Evolutionary conservation across 1,140 invertebrate genomes (phyloP), one percentile per base, ranked within the genome.

Genomic region (Archivesica marissinica): DNA sequence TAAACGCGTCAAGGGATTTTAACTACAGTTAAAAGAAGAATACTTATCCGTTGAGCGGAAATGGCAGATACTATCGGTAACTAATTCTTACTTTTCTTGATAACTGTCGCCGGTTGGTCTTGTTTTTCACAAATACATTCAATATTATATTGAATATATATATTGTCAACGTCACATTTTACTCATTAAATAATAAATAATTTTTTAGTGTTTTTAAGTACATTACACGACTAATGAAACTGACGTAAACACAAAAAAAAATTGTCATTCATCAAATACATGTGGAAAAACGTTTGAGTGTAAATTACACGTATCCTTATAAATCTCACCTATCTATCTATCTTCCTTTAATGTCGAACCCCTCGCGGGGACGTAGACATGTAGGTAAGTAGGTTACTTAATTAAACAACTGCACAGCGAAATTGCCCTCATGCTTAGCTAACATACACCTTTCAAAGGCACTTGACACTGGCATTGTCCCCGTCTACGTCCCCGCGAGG

Each of bases 11-110:
- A 66, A 35, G 28, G 61, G 61, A 66, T 66, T 20, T 38, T n/a
- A n/a, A 38, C 13, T 66, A 7, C 17, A 39, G 61, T 66, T 39
- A 6, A 39, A 38, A n/a, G 23, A 20, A 3, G 33, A n/a, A 66
- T 13, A 4, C 20, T 4, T 20, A 66, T 17, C 41, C 38, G 3
- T 35, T 66, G 3, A 66, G 6, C 35, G 20, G 61, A 66, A 66
- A 66, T 66, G 61, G 61, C 61, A 15, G 61, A 66, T 6, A 66
- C 28, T 35, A 6, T 38, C 7, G 61, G 61, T 66, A 66, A 66
- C 3, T 39, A 20, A 2, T n/a, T 38, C 61, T 66, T 66, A 66
- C 61, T 66, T 66, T 66, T 66, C 30, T 66, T n/a, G 15, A 11
- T 2, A 35, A 4, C 7, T n/a, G 20, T 30, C 17, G 28, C 35